These are phyloP conservation scores for Caenorhabditis sinica DNA, from an alignment of 2,888 invertebrate species.

Conservation along the genomic window DNA sequence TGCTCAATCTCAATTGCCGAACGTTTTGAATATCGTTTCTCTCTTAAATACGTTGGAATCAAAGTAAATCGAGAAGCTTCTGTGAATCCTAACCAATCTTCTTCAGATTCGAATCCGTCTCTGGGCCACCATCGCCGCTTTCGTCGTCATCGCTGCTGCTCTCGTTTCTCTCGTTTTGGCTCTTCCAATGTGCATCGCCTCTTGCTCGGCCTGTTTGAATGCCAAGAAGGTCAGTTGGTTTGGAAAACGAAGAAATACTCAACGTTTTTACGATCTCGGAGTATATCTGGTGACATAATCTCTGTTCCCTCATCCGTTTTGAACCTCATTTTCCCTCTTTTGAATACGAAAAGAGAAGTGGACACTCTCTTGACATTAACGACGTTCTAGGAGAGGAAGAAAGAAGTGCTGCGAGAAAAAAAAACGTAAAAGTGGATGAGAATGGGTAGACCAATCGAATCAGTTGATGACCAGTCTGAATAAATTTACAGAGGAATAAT, in stretches of 20 bases:
- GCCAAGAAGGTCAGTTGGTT: constrained; percentile 79
- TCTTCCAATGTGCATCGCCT: constrained; percentile 82
- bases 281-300: constrained; percentile 45
- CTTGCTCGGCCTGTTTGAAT: constrained; percentile 81
- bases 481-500: too few species aligned
- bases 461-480: too few species aligned
- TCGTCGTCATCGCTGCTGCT: constrained; percentile 80
- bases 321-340: constrained; percentile 42
- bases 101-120: constrained; percentile 77
- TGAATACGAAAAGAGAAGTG: constrained; percentile 26
- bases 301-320: constrained; percentile 16
- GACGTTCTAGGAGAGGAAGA: not conserved
- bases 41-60: too few species aligned
- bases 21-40: too few species aligned
- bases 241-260: not conserved
- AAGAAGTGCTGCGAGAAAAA: not conserved
- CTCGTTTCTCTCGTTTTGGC: constrained; percentile 80
- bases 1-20: too few species aligned
- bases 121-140: constrained; percentile 81
- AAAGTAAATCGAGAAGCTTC: too few species aligned
- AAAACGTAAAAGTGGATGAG: constrained; percentile 1
- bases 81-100: not conserved
- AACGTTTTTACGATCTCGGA: constrained; percentile 16
- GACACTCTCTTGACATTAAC: constrained; percentile 47
- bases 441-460: not conserved